Evolutionary conservation across 2,797 vertebrate genomes (phyloP).

Genomic region (Agapornis canus): DNA sequence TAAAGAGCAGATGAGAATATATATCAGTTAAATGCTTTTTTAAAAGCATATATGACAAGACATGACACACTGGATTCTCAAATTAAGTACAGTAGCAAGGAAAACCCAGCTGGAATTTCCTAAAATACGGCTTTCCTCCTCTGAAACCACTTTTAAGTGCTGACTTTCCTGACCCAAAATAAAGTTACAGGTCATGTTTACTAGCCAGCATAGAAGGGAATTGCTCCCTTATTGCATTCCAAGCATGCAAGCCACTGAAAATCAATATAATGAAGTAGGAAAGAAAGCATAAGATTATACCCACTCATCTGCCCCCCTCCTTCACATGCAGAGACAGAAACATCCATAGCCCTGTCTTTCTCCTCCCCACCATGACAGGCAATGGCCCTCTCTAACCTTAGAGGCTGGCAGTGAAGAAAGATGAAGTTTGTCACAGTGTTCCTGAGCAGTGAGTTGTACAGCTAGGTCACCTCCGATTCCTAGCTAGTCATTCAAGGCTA

Average conservation of each 20-base stretch:
- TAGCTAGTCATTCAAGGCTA: slow-evolving; percentile 54
- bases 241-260: slow-evolving; percentile 17
- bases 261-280: slow-evolving; percentile 43
- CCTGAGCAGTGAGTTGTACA: neutral
- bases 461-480: slow-evolving; percentile 44
- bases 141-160: slow-evolving; percentile 51
- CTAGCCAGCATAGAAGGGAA: slow-evolving; percentile 15
- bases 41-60: slow-evolving; percentile 27
- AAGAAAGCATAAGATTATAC: slow-evolving; percentile 20
- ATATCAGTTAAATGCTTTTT: slow-evolving; percentile 58
- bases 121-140: slow-evolving; percentile 47
- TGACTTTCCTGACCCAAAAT: slow-evolving; percentile 57
- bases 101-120: slow-evolving; percentile 24
- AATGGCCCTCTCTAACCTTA: slow-evolving; percentile 47
- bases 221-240: slow-evolving; percentile 59
- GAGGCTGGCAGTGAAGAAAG: slow-evolving; percentile 39
- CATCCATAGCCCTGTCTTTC: slow-evolving; percentile 31
- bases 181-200: slow-evolving; percentile 61
- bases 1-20: slow-evolving; percentile 47
- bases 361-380: slow-evolving; percentile 37
- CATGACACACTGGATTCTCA: slow-evolving; percentile 13
- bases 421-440: slow-evolving; percentile 65
- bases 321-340: neutral
- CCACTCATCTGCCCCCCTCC: neutral
- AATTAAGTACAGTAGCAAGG: slow-evolving; percentile 41